A percentile compares a stretch with the other conserved stretches of the same genome.
Evolutionary conservation across 2,113 vertebrate species (phyloP).

Genomic region (Hoplias malabaricus): DNA sequence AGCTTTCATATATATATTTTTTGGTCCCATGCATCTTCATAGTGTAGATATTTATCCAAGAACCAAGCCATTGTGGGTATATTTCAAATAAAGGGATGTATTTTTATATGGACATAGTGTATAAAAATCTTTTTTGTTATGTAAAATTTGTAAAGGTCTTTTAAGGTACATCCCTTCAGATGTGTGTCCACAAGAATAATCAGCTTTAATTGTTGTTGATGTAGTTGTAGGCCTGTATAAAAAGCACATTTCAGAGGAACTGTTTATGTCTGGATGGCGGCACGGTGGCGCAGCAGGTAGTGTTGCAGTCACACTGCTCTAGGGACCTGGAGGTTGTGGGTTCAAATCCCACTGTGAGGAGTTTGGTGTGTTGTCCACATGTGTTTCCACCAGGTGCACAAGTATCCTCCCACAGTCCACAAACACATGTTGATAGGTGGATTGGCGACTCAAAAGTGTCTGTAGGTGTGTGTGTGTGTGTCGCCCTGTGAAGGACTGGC

Average conservation of each 20-base stretch:
- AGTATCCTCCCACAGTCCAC: no score
- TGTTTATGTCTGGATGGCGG: no score
- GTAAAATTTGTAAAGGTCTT: conserved; percentile 4
- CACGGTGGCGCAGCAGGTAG: no score
- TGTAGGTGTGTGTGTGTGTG: no score
- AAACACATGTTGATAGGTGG: no score
- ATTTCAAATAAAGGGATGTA: conserved; percentile 59
- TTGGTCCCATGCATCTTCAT: neutral
- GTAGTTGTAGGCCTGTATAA: neutral
- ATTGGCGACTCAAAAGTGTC: no score
- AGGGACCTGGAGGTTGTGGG: no score
- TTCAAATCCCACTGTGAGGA: no score
- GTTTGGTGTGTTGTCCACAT: no score
- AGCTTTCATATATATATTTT: neutral
- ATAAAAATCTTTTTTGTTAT: conserved; percentile 36
- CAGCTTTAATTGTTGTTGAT: neutral
- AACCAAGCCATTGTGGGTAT: conserved; percentile 15
- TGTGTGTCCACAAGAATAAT: neutral
- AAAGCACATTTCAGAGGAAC: neutral
- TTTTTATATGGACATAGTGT: conserved; percentile 62
- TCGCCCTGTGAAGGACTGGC: no score
- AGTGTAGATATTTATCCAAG: neutral
- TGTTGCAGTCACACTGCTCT: no score
- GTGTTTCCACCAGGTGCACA: no score
- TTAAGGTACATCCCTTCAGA: neutral